Base-by-base conservation (phyloP, 2,113 vertebrate genomes). In the Lamprotornis superbus region DNA sequence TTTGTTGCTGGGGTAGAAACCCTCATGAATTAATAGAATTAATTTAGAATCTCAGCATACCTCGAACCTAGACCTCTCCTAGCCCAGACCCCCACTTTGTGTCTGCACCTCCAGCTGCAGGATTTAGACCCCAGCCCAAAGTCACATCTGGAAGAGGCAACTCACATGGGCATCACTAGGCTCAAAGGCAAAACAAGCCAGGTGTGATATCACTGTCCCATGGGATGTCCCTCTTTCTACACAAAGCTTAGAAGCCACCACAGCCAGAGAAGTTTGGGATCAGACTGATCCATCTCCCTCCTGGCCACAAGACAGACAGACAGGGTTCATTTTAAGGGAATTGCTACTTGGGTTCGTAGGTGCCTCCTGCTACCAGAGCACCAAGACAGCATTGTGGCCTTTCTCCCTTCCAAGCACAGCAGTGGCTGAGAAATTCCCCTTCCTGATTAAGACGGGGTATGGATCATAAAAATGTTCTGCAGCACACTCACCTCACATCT, bases 261-360 rank as follows among this genome's bases (percentile, higher is more conserved):
- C 1, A 47, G 20, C 33, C 49, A 39, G 46, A 44, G 53, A 49
- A 74, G 28, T 3, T 7, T 31, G 17, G 33, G 28, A 13, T 7
- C 31, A 18, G 31, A 10, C 13, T 4, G 18, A 27, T 8, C 28
- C 22, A 5, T 12, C 30, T 50, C 59, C n/a, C 56, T 63, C 28
- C 52, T 4, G 56, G 18, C 44, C 61, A 16, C 52, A 25, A 8
- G 46, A 27, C 12, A 33, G 8, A 22, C 17, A 35, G 8, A 20
- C 65, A 28, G 61, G 4, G 1, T 2, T 12, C 22, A 30, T 33
- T 81, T 92, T 31, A 28, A 55, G 47, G 4, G 53, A 64, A 46
- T 22, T 7, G 52, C 11, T 82, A 5, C 24, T 61, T 7, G 39
- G 3, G 0, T 24, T 47, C 0, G 0, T 12, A 15, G 47, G 24